Percentiles rank a stretch among this genome's conserved stretches.
phyloP scores from a whole-genome alignment of 2,797 vertebrate genomes.

The Falco naumanni region DNA sequence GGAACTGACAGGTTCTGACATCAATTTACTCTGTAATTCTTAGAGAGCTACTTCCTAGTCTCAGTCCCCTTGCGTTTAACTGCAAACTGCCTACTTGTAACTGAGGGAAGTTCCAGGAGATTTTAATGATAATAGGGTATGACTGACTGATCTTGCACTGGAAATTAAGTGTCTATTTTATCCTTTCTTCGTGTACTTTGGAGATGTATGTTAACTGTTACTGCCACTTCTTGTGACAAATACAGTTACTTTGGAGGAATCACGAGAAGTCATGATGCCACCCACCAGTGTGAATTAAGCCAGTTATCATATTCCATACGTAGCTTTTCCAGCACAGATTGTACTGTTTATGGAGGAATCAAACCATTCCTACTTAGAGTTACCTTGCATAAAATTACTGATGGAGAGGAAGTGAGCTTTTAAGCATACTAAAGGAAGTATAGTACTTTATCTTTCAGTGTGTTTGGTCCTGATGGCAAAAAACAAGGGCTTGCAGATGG shows the following conservation, averaged over 20 bases:
- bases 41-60: background rate
- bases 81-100: background rate
- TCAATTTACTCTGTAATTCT: background rate
- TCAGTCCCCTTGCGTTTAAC: background rate
- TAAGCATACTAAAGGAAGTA: background rate
- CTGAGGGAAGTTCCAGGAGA: background rate
- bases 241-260: background rate
- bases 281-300: background rate
- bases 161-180: background rate
- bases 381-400: background rate
- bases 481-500: background rate
- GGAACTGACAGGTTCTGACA: background rate
- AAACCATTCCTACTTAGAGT: background rate
- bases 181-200: background rate
- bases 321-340: background rate
- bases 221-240: background rate
- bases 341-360: background rate
- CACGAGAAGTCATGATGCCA: background rate
- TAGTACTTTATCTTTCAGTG: background rate
- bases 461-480: background rate
- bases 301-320: background rate
- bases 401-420: background rate
- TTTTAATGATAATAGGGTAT: background rate
- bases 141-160: background rate
- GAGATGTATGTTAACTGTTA: background rate